Evolutionary conservation across 2,113 vertebrate genomes (phyloP).

Genomic region (Aptenodytes patagonicus): DNA sequence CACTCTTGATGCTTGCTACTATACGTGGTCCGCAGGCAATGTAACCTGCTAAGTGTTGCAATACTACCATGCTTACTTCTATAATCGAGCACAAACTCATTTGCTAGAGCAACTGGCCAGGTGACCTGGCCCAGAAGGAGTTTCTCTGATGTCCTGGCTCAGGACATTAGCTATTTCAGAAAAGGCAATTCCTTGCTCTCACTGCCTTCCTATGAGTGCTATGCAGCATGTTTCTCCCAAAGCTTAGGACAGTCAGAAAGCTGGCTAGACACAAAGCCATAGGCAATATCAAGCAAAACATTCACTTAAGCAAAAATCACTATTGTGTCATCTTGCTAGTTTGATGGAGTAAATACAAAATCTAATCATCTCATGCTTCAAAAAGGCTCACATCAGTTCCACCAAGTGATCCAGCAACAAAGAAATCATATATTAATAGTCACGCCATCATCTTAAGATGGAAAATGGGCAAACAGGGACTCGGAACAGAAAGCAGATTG

Average conservation of each 20-base stretch:
- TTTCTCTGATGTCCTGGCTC: not conserved
- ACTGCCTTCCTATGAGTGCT: not conserved
- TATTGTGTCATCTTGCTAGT: not conserved
- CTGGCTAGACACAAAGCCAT: not conserved
- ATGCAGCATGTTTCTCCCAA: not conserved
- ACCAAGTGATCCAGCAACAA: not conserved
- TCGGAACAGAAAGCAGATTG: not conserved
- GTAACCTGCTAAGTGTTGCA: not conserved
- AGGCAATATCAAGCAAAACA: not conserved
- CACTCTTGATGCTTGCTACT: not conserved
- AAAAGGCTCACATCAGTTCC: not conserved
- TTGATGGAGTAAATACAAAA: not conserved
- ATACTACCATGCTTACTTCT: not conserved
- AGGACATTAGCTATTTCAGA: not conserved
- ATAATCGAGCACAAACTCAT: not conserved
- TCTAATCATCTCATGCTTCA: not conserved
- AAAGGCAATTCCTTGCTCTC: not conserved
- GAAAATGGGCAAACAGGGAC: not conserved
- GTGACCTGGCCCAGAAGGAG: not conserved
- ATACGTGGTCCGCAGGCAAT: accelerated
- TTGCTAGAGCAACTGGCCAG: not conserved
- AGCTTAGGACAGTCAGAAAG: not conserved
- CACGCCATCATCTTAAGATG: not conserved
- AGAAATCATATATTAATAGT: not conserved
- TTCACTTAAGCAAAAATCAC: not conserved